phyloP scores from a whole-genome alignment of 2,888 invertebrate genomes.

The Calliopum simillimum region DNA sequence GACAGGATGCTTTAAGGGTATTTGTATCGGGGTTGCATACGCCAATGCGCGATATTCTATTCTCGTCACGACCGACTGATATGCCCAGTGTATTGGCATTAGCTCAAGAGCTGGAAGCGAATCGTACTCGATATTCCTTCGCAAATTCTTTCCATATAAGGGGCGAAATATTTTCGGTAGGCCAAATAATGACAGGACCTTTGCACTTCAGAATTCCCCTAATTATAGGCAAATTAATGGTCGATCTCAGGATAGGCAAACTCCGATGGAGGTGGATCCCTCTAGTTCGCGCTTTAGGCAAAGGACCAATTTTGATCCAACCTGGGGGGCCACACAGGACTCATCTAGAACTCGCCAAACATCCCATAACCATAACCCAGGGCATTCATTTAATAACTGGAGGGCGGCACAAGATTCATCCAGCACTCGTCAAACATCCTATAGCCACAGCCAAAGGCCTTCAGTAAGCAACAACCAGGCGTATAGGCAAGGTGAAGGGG shows the following conservation, averaged over 20 bases:
- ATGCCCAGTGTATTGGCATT: constrained; percentile 36
- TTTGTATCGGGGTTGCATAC: constrained; percentile 38
- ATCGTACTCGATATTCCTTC: constrained; percentile 34
- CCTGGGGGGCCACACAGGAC: no score
- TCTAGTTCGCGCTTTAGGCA: constrained; percentile 9
- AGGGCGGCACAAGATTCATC: no score
- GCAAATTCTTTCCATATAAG: constrained; percentile 17
- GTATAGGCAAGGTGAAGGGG: not conserved
- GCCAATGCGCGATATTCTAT: constrained; percentile 37
- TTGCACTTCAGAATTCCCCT: not conserved
- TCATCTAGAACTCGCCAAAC: no score
- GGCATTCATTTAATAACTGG: no score
- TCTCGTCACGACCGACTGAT: constrained; percentile 36
- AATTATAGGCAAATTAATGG: not conserved
- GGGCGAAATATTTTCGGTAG: not conserved
- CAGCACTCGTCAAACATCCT: no score
- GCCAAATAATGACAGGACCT: no score
- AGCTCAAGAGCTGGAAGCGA: constrained; percentile 22
- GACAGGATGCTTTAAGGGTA: constrained; percentile 37
- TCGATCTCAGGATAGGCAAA: not conserved
- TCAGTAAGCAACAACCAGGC: not conserved
- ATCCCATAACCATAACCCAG: no score
- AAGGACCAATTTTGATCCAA: no score
- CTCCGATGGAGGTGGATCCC: constrained; percentile 25
- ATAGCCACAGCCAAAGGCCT: no score